These are phyloP conservation scores for Mormyrus iriodes DNA, from an alignment of 2,113 vertebrate genomes.

Conservation along the genomic window DNA sequence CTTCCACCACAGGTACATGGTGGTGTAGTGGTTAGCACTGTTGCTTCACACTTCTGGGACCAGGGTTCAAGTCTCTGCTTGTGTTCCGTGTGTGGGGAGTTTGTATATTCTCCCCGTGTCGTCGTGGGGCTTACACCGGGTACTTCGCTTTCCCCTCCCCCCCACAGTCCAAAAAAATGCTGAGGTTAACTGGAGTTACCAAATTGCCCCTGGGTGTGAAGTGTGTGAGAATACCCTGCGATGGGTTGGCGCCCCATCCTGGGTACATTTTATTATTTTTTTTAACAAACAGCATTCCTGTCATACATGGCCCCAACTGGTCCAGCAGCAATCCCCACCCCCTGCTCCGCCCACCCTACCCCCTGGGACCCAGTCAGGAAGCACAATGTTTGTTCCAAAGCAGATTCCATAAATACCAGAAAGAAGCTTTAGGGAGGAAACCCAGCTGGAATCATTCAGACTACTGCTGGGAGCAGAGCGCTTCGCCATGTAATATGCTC, in stretches of 20 bases:
- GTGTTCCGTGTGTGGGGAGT: not conserved
- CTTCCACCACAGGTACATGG: not conserved
- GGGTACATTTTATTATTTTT: not conserved
- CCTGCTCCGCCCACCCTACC: constrained; percentile 27
- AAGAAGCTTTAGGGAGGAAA: constrained; percentile 52
- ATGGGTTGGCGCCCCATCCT: too few species aligned
- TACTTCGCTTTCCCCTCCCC: not conserved
- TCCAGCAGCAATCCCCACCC: constrained; percentile 23
- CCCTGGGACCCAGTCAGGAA: constrained; percentile 56
- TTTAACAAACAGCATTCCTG: not conserved
- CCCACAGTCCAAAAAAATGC: not conserved
- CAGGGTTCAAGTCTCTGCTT: not conserved
- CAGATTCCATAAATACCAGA: constrained; percentile 72
- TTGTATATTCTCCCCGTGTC: not conserved
- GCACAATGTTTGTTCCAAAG: constrained; percentile 65
- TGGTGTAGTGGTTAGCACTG: not conserved
- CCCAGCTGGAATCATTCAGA: constrained; percentile 44
- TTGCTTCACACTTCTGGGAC: not conserved
- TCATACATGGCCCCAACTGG: not conserved
- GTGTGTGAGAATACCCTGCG: not conserved
- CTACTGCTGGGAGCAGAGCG: constrained; percentile 23
- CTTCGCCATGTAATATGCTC: not conserved
- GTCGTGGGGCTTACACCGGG: not conserved
- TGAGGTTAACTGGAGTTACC: not conserved
- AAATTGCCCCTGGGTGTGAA: not conserved